A percentile compares a stretch with the other conserved stretches of the same genome.
These are phyloP conservation scores for Diadophis punctatus DNA, from an alignment of 2,113 vertebrate genomes.

Conservation along the genomic window DNA sequence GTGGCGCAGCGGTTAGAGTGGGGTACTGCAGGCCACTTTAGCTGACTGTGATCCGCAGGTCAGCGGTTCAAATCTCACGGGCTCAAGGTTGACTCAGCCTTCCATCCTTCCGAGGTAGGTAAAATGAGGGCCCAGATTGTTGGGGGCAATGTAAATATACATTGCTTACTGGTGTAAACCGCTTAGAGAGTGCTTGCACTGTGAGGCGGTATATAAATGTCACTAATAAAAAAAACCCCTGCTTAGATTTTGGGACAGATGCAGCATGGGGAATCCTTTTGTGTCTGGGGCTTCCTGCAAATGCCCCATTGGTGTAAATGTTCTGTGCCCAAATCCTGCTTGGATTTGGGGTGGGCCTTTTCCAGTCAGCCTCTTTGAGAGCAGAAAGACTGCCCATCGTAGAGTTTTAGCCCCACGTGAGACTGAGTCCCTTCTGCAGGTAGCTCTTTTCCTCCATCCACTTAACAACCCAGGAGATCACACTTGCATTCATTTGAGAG, in stretches of 20 bases:
- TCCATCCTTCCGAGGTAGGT: no score
- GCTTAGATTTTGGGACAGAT: not conserved
- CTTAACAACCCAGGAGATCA: not conserved
- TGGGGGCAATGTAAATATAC: no score
- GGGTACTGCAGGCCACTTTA: no score
- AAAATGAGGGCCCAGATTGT: no score
- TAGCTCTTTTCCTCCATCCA: not conserved
- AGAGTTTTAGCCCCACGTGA: not conserved
- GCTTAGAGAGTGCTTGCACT: no score
- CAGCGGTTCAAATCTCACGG: no score
- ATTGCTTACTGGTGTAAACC: no score
- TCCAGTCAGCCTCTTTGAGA: not conserved
- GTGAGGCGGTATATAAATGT: no score
- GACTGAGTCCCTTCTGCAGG: not conserved
- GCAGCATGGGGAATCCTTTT: not conserved
- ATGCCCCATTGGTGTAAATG: not conserved
- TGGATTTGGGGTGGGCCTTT: not conserved
- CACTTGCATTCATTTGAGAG: not conserved
- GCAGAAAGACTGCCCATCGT: not conserved
- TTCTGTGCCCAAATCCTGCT: not conserved
- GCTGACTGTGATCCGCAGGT: no score
- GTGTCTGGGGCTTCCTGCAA: not conserved
- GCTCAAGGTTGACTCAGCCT: no score
- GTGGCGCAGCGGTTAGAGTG: no score
- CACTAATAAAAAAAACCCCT: no score